A percentile compares a stretch with the other conserved stretches of the same genome.
Conservation (phyloP, 1,140 invertebrate genomes). For the Eubasilissa regina region DNA sequence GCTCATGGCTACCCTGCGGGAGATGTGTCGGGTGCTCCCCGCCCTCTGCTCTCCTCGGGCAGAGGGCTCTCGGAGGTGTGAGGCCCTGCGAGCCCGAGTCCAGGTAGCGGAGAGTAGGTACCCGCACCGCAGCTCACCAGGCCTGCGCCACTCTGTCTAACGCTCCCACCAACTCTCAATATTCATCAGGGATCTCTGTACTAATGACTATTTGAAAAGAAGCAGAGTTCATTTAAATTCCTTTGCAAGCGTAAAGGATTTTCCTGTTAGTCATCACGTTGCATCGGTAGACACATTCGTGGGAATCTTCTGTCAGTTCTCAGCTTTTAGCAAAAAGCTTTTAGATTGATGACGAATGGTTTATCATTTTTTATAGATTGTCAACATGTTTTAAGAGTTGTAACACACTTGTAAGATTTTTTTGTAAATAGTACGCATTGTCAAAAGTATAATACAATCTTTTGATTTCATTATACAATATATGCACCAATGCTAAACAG, state of each 20-base stretch:
- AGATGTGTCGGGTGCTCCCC: constrained; percentile 19
- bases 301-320: too few species aligned
- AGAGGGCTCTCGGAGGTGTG: not conserved
- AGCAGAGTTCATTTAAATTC: not conserved
- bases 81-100: not conserved
- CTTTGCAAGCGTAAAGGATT: not conserved
- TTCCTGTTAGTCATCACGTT: not conserved
- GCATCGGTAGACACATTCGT: too few species aligned
- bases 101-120: constrained; percentile 12
- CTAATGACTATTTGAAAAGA: not conserved
- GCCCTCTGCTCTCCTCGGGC: not conserved
- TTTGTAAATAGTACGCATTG: too few species aligned
- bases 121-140: not conserved
- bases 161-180: not conserved
- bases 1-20: not conserved
- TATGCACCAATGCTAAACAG: too few species aligned
- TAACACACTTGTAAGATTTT: too few species aligned
- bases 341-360: too few species aligned
- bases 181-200: not conserved
- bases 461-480: too few species aligned
- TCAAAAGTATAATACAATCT: too few species aligned
- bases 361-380: too few species aligned
- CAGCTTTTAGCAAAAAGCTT: too few species aligned
- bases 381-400: too few species aligned
- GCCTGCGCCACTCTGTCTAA: constrained; percentile 14